A percentile compares a stretch with the other conserved stretches of the same genome.
Conservation (phyloP, 1,140 invertebrate genomes). For the Maconellicoccus hirsutus region DNA sequence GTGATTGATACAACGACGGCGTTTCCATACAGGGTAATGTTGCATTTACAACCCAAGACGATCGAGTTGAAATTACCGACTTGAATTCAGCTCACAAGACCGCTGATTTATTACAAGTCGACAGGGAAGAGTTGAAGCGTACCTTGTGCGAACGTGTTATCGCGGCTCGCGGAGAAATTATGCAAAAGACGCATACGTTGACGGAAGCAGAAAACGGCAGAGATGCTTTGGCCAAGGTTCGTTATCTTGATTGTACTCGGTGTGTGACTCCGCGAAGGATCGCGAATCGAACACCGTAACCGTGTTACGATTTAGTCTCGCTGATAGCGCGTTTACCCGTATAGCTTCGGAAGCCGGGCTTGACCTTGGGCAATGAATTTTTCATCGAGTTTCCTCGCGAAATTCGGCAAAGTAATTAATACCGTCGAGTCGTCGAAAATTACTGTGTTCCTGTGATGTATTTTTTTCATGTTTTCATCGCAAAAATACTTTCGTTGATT, state of each 20-base stretch:
- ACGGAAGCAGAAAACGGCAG: constrained; percentile 77
- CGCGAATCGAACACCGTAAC: too few relatives aligned
- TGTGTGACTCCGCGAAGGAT: too few relatives aligned
- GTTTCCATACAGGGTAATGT: constrained; percentile 52
- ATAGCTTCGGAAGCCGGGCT: too few relatives aligned
- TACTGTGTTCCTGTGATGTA: too few relatives aligned
- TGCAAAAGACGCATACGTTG: constrained; percentile 79
- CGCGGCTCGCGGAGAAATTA: constrained; percentile 84
- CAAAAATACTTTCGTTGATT: too few relatives aligned
- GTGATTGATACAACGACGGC: background rate
- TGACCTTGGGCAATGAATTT: too few relatives aligned
- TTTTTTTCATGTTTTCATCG: too few relatives aligned
- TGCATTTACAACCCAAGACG: constrained; percentile 52
- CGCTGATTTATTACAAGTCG: constrained; percentile 59
- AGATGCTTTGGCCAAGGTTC: constrained; percentile 82
- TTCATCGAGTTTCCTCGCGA: too few relatives aligned
- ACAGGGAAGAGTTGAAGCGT: constrained; percentile 53
- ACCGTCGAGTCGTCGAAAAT: too few relatives aligned
- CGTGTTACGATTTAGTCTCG: too few relatives aligned
- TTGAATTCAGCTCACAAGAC: constrained; percentile 46
- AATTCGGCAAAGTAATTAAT: too few relatives aligned
- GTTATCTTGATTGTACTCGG: background rate
- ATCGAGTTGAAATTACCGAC: constrained; percentile 49
- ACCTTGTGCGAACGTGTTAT: constrained; percentile 78
- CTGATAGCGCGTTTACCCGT: too few relatives aligned